A percentile compares a stretch with the other conserved stretches of the same genome.
phyloP scores from a whole-genome alignment of 2,797 vertebrate species.

The Platalea minor region DNA sequence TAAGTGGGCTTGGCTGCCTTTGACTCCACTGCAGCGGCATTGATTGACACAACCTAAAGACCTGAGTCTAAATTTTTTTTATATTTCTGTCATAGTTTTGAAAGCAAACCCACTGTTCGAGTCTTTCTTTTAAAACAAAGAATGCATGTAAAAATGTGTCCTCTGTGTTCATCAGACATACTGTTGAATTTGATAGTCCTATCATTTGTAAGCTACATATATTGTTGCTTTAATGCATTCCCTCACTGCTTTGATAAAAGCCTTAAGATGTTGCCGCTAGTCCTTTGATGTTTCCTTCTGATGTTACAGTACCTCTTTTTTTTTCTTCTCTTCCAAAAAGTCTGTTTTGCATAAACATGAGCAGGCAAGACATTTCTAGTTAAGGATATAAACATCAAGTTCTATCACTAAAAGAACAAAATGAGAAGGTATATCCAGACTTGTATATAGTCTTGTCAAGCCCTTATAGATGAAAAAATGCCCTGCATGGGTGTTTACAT shows the following conservation, averaged over 20 bases:
- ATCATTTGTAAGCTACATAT: constrained; percentile 63
- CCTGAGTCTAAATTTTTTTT: not conserved
- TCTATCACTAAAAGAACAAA: constrained; percentile 63
- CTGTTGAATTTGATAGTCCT: constrained; percentile 66
- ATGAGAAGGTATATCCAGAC: not conserved
- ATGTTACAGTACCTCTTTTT: constrained; percentile 72
- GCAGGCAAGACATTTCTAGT: constrained; percentile 64
- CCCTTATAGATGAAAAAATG: not conserved
- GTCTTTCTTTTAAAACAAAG: constrained; percentile 37
- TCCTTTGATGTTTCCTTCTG: constrained; percentile 92
- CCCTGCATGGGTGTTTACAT: not conserved
- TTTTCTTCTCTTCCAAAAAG: constrained; percentile 61
- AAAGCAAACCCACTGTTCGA: not conserved
- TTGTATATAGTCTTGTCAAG: not conserved
- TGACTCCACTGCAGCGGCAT: not conserved
- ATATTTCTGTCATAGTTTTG: not conserved
- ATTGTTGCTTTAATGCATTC: constrained; percentile 89
- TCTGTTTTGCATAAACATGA: constrained; percentile 78
- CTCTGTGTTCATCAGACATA: constrained; percentile 60
- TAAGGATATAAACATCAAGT: constrained; percentile 63
- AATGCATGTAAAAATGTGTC: constrained; percentile 43
- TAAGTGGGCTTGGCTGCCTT: not conserved
- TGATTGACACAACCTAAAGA: not conserved
- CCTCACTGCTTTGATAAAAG: constrained; percentile 97
- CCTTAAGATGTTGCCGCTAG: constrained; percentile 89